Evolutionary conservation across 2,113 vertebrate genomes (phyloP).

Genomic region (Callocephalon fimbriatum): DNA sequence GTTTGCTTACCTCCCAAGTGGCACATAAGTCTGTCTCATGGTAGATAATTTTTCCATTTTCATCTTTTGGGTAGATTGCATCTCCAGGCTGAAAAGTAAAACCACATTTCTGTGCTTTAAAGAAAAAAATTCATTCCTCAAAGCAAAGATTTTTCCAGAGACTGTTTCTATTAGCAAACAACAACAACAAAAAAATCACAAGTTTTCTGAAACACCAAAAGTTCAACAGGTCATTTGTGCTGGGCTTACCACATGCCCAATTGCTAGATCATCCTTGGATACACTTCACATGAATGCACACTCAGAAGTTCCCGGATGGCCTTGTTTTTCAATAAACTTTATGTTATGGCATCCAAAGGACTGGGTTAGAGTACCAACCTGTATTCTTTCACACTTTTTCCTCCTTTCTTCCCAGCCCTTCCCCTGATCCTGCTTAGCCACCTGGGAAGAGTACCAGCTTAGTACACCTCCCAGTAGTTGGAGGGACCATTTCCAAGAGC

Average conservation of each 20-base stretch:
- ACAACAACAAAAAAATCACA: not conserved
- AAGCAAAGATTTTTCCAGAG: not conserved
- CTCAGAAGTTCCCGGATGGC: not conserved
- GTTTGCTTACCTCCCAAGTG: conserved; percentile 92
- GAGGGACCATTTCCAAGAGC: not conserved
- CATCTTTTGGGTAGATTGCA: conserved; percentile 82
- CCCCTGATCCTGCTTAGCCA: not conserved
- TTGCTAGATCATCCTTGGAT: not conserved
- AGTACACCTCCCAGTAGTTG: not conserved
- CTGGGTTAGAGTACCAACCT: not conserved
- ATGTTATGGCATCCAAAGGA: not conserved
- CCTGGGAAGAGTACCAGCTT: not conserved
- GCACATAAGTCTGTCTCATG: conserved; percentile 87
- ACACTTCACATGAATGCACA: not conserved
- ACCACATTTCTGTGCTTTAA: not conserved
- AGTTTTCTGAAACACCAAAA: not conserved
- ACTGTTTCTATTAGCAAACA: not conserved
- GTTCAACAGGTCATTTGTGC: conserved; percentile 7
- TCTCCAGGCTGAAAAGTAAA: conserved; percentile 86
- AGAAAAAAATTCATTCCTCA: not conserved
- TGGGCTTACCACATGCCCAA: conserved; percentile 23
- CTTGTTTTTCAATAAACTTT: not conserved
- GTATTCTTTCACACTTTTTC: not conserved
- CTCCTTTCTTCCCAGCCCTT: not conserved
- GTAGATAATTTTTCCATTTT: conserved; percentile 86